Percentiles rank a stretch among this genome's conserved stretches.
phyloP scores from a whole-genome alignment of 1,140 invertebrate species.

The Lethrus apterus region DNA sequence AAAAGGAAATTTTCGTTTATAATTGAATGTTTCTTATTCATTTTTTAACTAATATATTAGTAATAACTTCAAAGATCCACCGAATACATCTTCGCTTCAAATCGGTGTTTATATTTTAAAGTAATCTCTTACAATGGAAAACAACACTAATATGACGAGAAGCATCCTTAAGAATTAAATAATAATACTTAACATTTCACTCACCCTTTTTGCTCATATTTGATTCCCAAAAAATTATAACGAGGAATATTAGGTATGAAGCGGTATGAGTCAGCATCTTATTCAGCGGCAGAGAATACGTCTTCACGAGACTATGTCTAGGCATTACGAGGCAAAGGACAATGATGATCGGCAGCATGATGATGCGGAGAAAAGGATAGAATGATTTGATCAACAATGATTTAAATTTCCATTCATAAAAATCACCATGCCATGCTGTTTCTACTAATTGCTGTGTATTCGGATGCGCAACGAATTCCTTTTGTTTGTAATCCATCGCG shows the following conservation, averaged over 20 bases:
- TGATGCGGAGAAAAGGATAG: slow-evolving; percentile 39
- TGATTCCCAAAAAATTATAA: slow-evolving; percentile 51
- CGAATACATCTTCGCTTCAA: no score
- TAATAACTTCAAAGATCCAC: no score
- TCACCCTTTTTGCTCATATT: slow-evolving; percentile 47
- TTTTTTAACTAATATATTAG: no score
- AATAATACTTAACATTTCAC: no score
- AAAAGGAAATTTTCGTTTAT: no score
- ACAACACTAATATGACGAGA: no score
- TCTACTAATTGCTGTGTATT: slow-evolving; percentile 57
- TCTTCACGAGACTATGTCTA: slow-evolving; percentile 37
- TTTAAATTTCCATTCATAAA: slow-evolving; percentile 48
- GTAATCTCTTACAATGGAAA: no score
- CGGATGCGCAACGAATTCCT: slow-evolving; percentile 66
- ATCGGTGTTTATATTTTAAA: no score
- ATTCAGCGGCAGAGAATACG: slow-evolving; percentile 48
- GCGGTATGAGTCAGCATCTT: slow-evolving; percentile 52
- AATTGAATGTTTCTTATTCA: no score
- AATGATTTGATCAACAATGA: slow-evolving; percentile 32
- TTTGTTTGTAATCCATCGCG: slow-evolving; percentile 65
- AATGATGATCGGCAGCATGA: slow-evolving; percentile 43
- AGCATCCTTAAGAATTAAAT: no score
- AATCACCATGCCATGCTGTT: slow-evolving; percentile 46
- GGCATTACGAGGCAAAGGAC: slow-evolving; percentile 41
- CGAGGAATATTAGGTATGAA: slow-evolving; percentile 55